These are phyloP conservation scores for Siniperca knerii DNA, from an alignment of 2,113 vertebrate species.

Conservation along the genomic window DNA sequence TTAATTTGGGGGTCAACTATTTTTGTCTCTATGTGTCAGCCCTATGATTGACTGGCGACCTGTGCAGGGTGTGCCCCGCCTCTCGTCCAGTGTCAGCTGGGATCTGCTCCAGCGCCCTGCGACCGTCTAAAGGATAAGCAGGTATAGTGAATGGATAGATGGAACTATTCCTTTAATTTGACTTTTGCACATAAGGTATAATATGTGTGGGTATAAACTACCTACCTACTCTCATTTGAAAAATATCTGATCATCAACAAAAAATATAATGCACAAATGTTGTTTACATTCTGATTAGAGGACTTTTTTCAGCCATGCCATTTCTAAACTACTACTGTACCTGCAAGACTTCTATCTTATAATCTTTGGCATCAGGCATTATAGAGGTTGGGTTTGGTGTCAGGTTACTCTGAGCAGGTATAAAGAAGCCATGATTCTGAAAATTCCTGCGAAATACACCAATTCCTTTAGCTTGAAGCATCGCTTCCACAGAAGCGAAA, in stretches of 20 bases:
- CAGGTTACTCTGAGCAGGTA: not conserved
- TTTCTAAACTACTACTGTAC: not conserved
- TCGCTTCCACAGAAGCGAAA: constrained; percentile 5
- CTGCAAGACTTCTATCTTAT: not conserved
- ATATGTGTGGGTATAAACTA: not conserved
- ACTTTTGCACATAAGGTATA: not conserved
- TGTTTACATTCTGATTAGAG: not conserved
- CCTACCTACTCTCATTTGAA: not conserved
- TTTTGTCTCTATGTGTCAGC: not conserved
- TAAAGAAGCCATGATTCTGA: not conserved
- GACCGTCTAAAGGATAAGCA: not conserved
- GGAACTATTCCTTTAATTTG: not conserved
- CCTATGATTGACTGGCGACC: not conserved
- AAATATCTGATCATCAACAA: not conserved
- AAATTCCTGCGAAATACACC: not conserved
- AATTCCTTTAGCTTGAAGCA: not conserved
- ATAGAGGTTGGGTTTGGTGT: not conserved
- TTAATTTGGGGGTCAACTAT: not conserved
- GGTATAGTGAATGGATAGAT: not conserved
- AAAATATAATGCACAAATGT: not conserved
- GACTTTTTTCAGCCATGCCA: not conserved
- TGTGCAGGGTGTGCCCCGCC: not conserved
- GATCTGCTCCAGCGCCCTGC: not conserved
- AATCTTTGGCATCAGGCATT: not conserved
- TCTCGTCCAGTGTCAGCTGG: not conserved